Base-by-base conservation (phyloP, 37 sponge, comb jelly and placozoan species). In the Cliona cf. orientalis region DNA sequence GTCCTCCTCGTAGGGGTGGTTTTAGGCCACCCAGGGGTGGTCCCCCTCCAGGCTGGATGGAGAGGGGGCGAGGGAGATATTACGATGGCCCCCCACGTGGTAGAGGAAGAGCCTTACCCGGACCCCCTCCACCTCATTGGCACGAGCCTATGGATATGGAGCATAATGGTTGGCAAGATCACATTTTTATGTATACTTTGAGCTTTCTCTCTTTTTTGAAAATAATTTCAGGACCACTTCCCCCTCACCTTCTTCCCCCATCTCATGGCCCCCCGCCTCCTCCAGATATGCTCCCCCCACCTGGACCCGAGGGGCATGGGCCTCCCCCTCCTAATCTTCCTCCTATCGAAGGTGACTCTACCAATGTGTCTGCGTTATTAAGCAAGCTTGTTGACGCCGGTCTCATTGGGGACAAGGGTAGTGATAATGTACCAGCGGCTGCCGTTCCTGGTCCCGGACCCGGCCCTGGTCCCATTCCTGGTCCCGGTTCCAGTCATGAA, bases 351-450 rank as follows among this genome's bases (percentile, higher is more conserved):
- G 39, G 41, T 76, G 31, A 26, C 11, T 42, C 41, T 40, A 41
- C 63, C 21, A 25, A 37, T 1, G 70, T 69, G 28, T 14, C 70
- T 17, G 21, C 41, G 34, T 57, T 76, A 19, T 76, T 76, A 41
- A 66, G 46, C 41, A 66, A 75, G 42, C 42, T 76, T 31, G 58
- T 84, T 3, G 63, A 46, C 58, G 23, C 42, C 19, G 80, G 80
- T 37, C n/a, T 80, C 26, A 69, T 80, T 3, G 7, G 33, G 26
- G 63, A 62, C 17, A 5, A 21, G 14, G 53, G 14, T 49, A n/a
- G n/a, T n/a, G n/a, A n/a, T n/a, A n/a, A n/a, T n/a, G n/a, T n/a
- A n/a, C n/a, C n/a, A n/a, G n/a, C n/a, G n/a, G n/a, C n/a, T n/a
- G n/a, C n/a, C n/a, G n/a, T n/a, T n/a, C n/a, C n/a, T n/a, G n/a